Evolutionary conservation across 2,113 vertebrate species (phyloP), one percentile per base, ranked within the genome.

Genomic region (Pseudonaja textilis): DNA sequence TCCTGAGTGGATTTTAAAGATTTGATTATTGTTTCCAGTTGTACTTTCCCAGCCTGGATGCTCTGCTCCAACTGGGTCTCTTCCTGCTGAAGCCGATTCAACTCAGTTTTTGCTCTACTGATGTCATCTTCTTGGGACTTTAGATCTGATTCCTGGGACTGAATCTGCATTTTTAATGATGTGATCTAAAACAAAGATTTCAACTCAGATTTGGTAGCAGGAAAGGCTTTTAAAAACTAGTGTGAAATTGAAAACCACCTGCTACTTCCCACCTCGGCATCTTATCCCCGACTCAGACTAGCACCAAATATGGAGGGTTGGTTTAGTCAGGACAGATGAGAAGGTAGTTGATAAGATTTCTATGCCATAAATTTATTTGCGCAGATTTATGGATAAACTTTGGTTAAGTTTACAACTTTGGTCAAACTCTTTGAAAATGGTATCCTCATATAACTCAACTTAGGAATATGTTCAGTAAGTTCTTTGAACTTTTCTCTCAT

Each of bases 11-110:
- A 98, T 93, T 99, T 99, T 87, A 99, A 96, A 42, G 99, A 99
- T 95, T 98, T 99, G 93, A 99, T 99, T 94, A 99, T 99, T 91
- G 99, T 99, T 94, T 99, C 99, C 85, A 99, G 98, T 87, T 99
- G 99, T 56, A 98, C 98, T 89, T 98, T 99, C 12, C 99, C 99
- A 0, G 99, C 99, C 94, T 99, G 98, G 87, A 99, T 98, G 54
- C 99, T 99, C 97, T 99, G 99, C 93, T 99, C 99, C 61, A 99
- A 97, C 94, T 99, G 99, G 6, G 97, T 97, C 95, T 99, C 99
- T 94, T 99, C 99, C 91, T 99, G 98, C 96, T 99, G 99, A 7
- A 99, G 97, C 3, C 98, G 97, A 89, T 96, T 98, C 94, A 99
- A 97, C 94, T 99, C 99, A 0, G 98, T 97, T 96, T 99, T 99